Evolutionary conservation across 2,797 vertebrate genomes (phyloP).

Genomic region (Acipenser transmontanus): DNA sequence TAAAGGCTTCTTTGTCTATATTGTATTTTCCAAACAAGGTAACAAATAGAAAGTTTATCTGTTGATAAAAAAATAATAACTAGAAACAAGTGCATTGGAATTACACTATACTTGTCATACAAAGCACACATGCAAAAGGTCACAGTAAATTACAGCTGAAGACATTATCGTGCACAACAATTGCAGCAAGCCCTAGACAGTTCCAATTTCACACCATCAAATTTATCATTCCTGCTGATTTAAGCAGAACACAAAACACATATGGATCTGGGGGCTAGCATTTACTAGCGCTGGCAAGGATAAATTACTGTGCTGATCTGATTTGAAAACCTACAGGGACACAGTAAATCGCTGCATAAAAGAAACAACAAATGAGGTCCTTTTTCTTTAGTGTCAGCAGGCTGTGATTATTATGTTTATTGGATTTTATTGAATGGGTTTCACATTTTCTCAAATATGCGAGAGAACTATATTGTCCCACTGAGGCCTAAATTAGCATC

Average conservation of each 20-base stretch:
- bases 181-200: constrained; percentile 57
- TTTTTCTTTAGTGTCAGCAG: constrained; percentile 74
- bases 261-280: constrained; percentile 62
- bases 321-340: constrained; percentile 73
- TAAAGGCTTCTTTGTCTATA: neutral
- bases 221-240: constrained; percentile 76
- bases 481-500: constrained; percentile 66
- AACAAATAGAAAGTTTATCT: neutral
- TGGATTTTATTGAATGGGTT: constrained; percentile 69
- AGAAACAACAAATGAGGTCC: constrained; percentile 60
- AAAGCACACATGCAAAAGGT: constrained; percentile 52
- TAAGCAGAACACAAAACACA: constrained; percentile 66
- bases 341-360: constrained; percentile 60
- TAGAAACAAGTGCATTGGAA: constrained; percentile 55
- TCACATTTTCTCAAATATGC: constrained; percentile 71
- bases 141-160: constrained; percentile 57
- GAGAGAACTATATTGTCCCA: constrained; percentile 65
- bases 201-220: constrained; percentile 61
- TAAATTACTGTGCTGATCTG: constrained; percentile 68
- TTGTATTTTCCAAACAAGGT: neutral
- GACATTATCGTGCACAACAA: constrained; percentile 51
- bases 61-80: neutral
- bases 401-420: constrained; percentile 67
- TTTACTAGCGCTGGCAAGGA: constrained; percentile 58
- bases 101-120: constrained; percentile 59